Evolutionary conservation across 2,113 vertebrate genomes (phyloP), one percentile per base, ranked within the genome.

Genomic region (Pterocles burchelli): DNA sequence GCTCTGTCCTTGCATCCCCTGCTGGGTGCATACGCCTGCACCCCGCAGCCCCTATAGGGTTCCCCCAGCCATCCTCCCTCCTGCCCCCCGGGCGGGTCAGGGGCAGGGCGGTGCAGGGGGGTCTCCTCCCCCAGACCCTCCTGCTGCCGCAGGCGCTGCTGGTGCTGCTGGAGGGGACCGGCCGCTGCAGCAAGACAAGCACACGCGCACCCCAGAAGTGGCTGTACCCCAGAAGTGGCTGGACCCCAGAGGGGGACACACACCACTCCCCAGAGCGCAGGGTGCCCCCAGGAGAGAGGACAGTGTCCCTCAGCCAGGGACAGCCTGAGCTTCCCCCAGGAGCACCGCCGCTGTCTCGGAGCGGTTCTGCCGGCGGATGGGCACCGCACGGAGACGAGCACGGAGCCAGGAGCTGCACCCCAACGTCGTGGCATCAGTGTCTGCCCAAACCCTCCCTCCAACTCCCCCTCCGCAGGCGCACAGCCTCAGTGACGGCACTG

Each of bases 141-240:
- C 45, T 4, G 22, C 10, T 43, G 62, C 62, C 19, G 7, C 10
- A 13, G 28, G 33, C 3, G 11, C n/a, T n/a, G 66, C 16, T 1
- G 2, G 26, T 25, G 41, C 38, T 2, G 6, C 2, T 2, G 4
- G 11, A 2, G 22, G 12, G 65, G 80, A 34, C 4, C 9, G 17
- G 57, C 34, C 2, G 9, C 29, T 3, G 34, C 12, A 1, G 43
- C 18, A 15, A 33, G 49, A 36, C 7, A 9, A 51, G 25, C 46
- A 3, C 17, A 20, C 4, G 4, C 1, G 14, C 45, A 4, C 29
- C 65, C 49, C 57, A 41, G 19, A 9, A 11, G 7, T 0, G 18
- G n/a, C 55, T 6, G 12, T 18, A 4, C 17, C 34, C n/a, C 49
- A 1, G 5, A n/a, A n/a, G n/a, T n/a, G n/a, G n/a, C n/a, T n/a